Percentiles rank a stretch among this genome's conserved stretches.
These are phyloP conservation scores for Nothoprocta perdicaria DNA, from an alignment of 2,113 vertebrate species.

Conservation along the genomic window DNA sequence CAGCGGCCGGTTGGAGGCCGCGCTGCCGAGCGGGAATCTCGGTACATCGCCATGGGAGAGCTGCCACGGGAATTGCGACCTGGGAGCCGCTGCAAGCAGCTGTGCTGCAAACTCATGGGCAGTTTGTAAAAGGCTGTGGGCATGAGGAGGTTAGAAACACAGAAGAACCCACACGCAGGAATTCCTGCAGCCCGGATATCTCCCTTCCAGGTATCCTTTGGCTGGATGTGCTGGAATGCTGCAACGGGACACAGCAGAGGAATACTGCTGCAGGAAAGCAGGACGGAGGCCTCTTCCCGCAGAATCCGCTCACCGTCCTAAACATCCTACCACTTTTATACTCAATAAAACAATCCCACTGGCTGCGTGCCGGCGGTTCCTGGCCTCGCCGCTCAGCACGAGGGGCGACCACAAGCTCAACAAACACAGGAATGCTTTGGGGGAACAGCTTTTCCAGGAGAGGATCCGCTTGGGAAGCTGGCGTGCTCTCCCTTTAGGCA, in stretches of 20 bases:
- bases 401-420: background rate
- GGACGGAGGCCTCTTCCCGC: background rate
- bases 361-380: too few species aligned
- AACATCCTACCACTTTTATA: background rate
- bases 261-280: background rate
- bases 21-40: background rate
- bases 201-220: too few species aligned
- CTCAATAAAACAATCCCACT: background rate
- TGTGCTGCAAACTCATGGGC: rapidly evolving
- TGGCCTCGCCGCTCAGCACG: rapidly evolving
- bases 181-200: background rate
- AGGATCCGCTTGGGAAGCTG: background rate
- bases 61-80: background rate
- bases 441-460: background rate
- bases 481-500: background rate
- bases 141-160: background rate
- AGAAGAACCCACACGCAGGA: background rate
- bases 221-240: background rate
- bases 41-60: background rate
- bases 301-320: rapidly evolving
- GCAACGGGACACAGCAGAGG: background rate
- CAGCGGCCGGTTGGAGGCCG: background rate
- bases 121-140: background rate
- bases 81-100: background rate
- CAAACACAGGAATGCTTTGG: background rate